Evolutionary conservation across 2,113 vertebrate species (phyloP).

Genomic region (Emydura subglobosa): DNA sequence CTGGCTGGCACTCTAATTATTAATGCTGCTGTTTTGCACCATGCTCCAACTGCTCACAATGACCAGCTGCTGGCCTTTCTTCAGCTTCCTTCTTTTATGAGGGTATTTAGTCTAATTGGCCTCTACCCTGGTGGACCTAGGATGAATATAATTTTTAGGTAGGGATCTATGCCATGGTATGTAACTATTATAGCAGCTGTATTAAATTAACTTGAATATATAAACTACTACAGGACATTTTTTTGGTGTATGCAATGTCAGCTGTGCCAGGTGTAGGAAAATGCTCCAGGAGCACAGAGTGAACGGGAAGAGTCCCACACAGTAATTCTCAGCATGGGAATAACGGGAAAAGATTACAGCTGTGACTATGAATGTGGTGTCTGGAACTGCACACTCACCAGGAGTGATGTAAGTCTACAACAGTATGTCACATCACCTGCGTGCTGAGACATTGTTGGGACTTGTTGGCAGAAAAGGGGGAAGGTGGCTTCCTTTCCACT

Average conservation of each 20-base stretch:
- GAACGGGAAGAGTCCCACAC: not conserved
- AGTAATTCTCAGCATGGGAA: not conserved
- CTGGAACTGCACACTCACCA: not conserved
- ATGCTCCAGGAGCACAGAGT: slow-evolving; percentile 11
- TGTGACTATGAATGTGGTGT: not conserved
- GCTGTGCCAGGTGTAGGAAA: not conserved
- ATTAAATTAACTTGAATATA: slow-evolving; percentile 18
- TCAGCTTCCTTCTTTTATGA: not conserved
- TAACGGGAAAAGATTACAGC: not conserved
- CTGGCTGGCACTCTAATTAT: not conserved
- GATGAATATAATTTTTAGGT: slow-evolving; percentile 40
- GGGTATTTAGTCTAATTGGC: slow-evolving; percentile 2
- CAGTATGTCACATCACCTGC: not conserved
- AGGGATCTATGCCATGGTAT: not conserved
- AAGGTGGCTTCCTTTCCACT: not conserved
- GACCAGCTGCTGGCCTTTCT: slow-evolving; percentile 12
- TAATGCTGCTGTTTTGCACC: not conserved
- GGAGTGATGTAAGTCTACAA: not conserved
- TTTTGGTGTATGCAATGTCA: not conserved
- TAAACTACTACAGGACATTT: slow-evolving; percentile 37
- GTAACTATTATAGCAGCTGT: slow-evolving; percentile 32
- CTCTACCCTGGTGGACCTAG: not conserved
- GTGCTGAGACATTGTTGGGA: not conserved
- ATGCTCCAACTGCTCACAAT: not conserved
- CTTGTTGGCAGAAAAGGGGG: not conserved